phyloP scores from a whole-genome alignment of 2,797 vertebrate genomes.

The Danio aesculapii region DNA sequence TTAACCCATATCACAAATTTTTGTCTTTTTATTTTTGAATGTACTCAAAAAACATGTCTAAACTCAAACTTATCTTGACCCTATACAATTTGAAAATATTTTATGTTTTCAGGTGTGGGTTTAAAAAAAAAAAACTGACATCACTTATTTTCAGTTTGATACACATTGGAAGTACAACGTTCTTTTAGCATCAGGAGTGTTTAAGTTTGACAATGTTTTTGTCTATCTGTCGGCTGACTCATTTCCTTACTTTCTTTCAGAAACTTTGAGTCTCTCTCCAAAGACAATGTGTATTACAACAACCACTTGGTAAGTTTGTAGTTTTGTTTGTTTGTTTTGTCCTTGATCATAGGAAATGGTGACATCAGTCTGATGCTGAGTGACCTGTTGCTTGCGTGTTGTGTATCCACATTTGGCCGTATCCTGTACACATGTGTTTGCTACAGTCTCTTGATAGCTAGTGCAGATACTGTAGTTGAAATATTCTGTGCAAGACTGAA shows the following conservation, averaged over 20 bases:
- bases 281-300: conserved; percentile 94
- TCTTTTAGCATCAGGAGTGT: too few species aligned
- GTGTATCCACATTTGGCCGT: not conserved
- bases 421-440: conserved; percentile 9
- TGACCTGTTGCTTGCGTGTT: not conserved
- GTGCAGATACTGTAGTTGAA: not conserved
- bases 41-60: too few species aligned
- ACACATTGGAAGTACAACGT: not conserved
- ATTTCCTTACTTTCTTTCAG: conserved; percentile 78
- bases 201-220: not conserved
- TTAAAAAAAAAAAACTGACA: not conserved
- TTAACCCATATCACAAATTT: not conserved
- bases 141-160: not conserved
- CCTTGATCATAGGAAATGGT: not conserved
- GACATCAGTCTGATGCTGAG: not conserved
- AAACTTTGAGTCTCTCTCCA: conserved; percentile 88
- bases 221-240: conserved; percentile 25
- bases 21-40: too few species aligned
- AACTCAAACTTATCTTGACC: too few species aligned
- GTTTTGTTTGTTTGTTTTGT: not conserved
- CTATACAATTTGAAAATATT: too few species aligned
- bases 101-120: too few species aligned
- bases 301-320: conserved; percentile 89
- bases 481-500: not conserved
- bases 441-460: not conserved